Base-by-base conservation (phyloP, 2,113 vertebrate species). In the Chrysochloris asiatica region DNA sequence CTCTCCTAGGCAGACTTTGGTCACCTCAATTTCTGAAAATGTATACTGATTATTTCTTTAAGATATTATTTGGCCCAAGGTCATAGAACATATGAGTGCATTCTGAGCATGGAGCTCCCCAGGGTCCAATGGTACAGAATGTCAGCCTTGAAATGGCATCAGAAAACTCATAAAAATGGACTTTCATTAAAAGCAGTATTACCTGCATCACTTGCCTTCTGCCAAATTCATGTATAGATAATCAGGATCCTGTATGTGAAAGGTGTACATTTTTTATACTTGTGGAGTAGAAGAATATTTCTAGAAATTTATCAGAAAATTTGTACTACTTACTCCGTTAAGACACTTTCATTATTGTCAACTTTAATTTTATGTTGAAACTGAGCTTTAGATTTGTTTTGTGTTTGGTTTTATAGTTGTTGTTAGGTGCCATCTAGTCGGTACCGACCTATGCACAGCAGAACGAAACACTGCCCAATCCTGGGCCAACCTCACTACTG, bases 1-100 rank as follows among this genome's bases (percentile, higher is more conserved):
- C 9, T 52, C 52, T 71, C 24, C 47, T 41, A 41, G 47, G 26
- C 48, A 30, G 10, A 52, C 47, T 71, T 52, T 30, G 47, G 47
- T 48, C 82, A 71, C 65, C 82, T 84, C 82, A 52, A 84, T 84
- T 84, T 84, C 82, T 54, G 36, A 41, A 71, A 71, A 71, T 47
- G 69, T 52, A 54, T 54, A 71, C 65, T 84, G 65, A 71, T 84
- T 52, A 54, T 26, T 84, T 84, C 65, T 84, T 84, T 84, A 84
- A 71, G 65, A 71, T 71, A 71, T 84, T 84, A 26, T 84, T 43
- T 52, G 65, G 65, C 65, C 63, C 82, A 84, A 52, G 65, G 82
- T 84, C 82, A 84, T 33, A 26, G 65, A 30, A 84, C 36, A 84
- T 83, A 83, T 52, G 63, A 69, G 82, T 52, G 50, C 63, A 38